Percentiles rank a stretch among this genome's conserved stretches.
Evolutionary conservation across 2,113 vertebrate species (phyloP).

Genomic region (Oryzias javanicus): DNA sequence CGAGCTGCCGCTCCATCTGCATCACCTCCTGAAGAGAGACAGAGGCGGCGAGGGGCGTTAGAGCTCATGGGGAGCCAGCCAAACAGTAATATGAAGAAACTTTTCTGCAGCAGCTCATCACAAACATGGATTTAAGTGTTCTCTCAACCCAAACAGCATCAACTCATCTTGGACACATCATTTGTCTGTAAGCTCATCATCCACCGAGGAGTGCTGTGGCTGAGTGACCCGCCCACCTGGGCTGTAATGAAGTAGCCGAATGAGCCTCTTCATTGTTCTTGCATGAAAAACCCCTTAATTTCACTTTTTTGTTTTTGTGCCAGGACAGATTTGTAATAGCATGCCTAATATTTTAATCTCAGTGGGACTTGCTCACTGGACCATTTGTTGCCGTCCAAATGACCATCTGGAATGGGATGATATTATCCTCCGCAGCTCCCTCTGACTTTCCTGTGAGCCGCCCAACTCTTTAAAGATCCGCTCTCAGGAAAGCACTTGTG

Average conservation of each 20-base stretch:
- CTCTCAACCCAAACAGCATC: no score
- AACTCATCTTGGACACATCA: no score
- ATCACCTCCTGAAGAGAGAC: constrained; percentile 88
- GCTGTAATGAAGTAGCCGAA: constrained; percentile 63
- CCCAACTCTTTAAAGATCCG: constrained; percentile 25
- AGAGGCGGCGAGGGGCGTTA: constrained; percentile 13
- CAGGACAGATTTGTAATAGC: constrained; percentile 76
- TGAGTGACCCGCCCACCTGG: constrained; percentile 43
- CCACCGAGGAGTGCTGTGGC: no score
- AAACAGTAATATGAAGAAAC: neutral
- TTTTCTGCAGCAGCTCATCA: no score
- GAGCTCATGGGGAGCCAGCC: constrained; percentile 9
- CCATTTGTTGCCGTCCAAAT: constrained; percentile 73
- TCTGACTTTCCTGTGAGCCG: constrained; percentile 63
- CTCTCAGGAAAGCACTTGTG: constrained; percentile 14
- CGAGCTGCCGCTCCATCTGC: constrained; percentile 95
- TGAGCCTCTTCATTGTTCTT: constrained; percentile 68
- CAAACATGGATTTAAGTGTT: no score
- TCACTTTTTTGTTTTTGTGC: constrained; percentile 69
- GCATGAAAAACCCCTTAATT: constrained; percentile 73
- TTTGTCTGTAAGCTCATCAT: no score
- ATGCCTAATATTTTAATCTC: constrained; percentile 75
- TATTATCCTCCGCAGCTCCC: constrained; percentile 56
- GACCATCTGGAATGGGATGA: constrained; percentile 77
- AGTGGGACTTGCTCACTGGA: constrained; percentile 62